phyloP scores from a whole-genome alignment of 2,888 invertebrate species.

The Tineola bisselliella region DNA sequence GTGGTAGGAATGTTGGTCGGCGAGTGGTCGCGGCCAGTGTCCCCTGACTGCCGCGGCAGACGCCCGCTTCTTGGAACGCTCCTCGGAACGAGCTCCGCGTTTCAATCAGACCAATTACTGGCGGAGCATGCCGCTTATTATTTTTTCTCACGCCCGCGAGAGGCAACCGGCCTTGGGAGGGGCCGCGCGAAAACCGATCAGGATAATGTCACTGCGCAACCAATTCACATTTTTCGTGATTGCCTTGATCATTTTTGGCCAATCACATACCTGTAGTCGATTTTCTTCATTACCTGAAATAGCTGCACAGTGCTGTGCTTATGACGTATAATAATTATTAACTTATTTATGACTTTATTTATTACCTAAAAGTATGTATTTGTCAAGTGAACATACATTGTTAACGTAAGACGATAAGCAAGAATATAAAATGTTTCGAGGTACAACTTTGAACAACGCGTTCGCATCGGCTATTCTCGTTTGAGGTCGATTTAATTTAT shows the following conservation, averaged over 20 bases:
- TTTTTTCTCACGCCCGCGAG: conserved; percentile 43
- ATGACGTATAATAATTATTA: too few relatives aligned
- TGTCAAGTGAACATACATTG: too few relatives aligned
- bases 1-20: conserved; percentile 29
- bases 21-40: conserved; percentile 34
- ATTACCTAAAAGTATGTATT: too few relatives aligned
- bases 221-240: neutral
- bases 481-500: neutral
- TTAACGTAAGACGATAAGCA: too few relatives aligned
- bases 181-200: conserved; percentile 20
- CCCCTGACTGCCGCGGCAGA: conserved; percentile 31
- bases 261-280: too few relatives aligned
- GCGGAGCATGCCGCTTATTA: conserved; percentile 38
- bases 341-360: too few relatives aligned
- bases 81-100: conserved; percentile 47
- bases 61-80: conserved; percentile 46
- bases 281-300: too few relatives aligned
- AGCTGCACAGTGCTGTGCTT: too few relatives aligned
- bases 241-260: neutral
- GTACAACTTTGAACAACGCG: too few relatives aligned
- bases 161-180: conserved; percentile 24
- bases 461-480: neutral
- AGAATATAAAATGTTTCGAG: too few relatives aligned
- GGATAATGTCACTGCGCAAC: conserved; percentile 4
- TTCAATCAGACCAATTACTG: conserved; percentile 66